phyloP scores from a whole-genome alignment of 2,797 vertebrate genomes.

The Karalla daura region DNA sequence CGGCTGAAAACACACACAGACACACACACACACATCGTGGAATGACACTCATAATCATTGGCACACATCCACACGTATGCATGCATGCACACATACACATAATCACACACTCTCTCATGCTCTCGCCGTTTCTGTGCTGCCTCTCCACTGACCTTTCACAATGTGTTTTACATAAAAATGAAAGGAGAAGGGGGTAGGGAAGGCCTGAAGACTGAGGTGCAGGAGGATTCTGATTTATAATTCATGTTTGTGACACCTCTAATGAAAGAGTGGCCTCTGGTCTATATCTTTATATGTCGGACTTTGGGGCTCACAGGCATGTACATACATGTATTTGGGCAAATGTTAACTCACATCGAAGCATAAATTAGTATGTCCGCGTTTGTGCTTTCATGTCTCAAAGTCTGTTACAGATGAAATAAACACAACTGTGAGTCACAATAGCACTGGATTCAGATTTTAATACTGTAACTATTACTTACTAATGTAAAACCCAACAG shows the following conservation, averaged over 20 bases:
- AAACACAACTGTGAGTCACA: background rate
- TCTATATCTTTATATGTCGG: conserved; percentile 35
- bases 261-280: conserved; percentile 58
- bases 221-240: conserved; percentile 68
- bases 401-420: background rate
- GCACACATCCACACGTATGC: conserved; percentile 35
- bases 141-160: conserved; percentile 83
- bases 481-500: no score
- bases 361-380: background rate
- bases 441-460: background rate
- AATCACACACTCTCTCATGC: conserved; percentile 55
- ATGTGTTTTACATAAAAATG: conserved; percentile 82
- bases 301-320: conserved; percentile 18
- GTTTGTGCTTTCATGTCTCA: background rate
- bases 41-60: conserved; percentile 47
- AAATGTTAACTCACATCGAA: background rate
- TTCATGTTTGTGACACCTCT: conserved; percentile 71
- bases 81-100: conserved; percentile 25
- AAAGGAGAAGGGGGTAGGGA: conserved; percentile 59
- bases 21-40: conserved; percentile 28
- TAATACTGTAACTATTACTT: background rate
- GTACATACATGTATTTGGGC: background rate
- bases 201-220: conserved; percentile 63
- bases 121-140: conserved; percentile 43
- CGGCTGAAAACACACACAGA: conserved; percentile 39